These are phyloP conservation scores for Noctilio leporinus DNA, from an alignment of 2,113 vertebrate genomes.

Conservation along the genomic window DNA sequence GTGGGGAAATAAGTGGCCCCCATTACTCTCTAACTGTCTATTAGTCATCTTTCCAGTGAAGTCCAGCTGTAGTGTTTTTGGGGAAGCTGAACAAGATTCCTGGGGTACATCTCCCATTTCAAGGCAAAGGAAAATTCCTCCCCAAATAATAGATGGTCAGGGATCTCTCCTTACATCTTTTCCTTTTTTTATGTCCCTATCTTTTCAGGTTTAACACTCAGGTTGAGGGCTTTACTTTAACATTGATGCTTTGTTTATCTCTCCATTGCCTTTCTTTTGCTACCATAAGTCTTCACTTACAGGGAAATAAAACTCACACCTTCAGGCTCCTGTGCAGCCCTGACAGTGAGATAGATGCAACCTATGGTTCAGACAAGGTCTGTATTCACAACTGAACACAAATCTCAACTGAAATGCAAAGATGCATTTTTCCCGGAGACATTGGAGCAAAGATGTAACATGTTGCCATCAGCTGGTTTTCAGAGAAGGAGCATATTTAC, in stretches of 20 bases:
- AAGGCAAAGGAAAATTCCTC: slow-evolving; percentile 43
- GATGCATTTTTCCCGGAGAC: neutral
- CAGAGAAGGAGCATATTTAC: neutral
- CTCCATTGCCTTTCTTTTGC: neutral
- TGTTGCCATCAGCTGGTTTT: neutral
- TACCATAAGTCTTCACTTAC: slow-evolving; percentile 4
- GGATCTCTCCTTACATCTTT: slow-evolving; percentile 4
- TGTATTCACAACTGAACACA: neutral
- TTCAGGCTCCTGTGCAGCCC: neutral
- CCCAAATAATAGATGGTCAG: slow-evolving; percentile 43
- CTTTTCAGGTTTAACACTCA: slow-evolving; percentile 28
- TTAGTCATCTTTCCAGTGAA: slow-evolving; percentile 51
- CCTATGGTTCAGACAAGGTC: neutral
- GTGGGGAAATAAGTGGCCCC: slow-evolving; percentile 45
- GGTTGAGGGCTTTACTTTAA: slow-evolving; percentile 32
- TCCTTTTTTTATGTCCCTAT: neutral
- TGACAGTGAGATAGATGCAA: neutral
- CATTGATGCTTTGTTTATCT: slow-evolving; percentile 29
- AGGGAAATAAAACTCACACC: neutral
- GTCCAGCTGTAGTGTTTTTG: slow-evolving; percentile 29
- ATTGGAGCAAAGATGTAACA: neutral
- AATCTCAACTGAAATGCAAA: neutral
- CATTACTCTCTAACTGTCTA: slow-evolving; percentile 44
- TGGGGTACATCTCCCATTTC: slow-evolving; percentile 22
- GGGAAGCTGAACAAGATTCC: slow-evolving; percentile 26